Evolutionary conservation across 2,113 vertebrate species (phyloP).

Genomic region (Lasiurus borealis): DNA sequence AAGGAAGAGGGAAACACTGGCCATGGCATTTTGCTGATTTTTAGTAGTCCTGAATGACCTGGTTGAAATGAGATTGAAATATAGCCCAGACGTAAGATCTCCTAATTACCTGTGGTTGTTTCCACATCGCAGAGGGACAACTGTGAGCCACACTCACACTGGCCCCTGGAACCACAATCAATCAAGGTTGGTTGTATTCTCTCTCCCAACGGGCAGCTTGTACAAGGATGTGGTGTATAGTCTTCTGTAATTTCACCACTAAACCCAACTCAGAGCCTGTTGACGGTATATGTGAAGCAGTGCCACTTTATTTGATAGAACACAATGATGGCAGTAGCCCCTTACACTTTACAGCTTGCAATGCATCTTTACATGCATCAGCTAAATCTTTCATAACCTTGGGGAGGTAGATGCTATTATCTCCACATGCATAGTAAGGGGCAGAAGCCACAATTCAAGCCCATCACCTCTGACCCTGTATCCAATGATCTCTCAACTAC

Average conservation of each 20-base stretch:
- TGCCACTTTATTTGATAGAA: slow-evolving; percentile 35
- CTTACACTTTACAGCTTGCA: background rate
- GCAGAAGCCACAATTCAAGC: background rate
- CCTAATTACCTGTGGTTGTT: background rate
- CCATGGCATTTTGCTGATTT: background rate
- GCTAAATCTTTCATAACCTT: background rate
- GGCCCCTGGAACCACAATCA: background rate
- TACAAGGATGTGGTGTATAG: background rate
- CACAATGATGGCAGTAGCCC: background rate
- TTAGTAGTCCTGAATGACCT: background rate
- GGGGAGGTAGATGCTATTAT: background rate
- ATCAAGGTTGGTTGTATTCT: background rate
- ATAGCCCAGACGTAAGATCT: background rate
- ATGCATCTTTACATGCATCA: background rate
- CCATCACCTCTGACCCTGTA: background rate
- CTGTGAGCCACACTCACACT: background rate
- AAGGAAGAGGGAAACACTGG: background rate
- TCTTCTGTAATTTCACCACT: background rate
- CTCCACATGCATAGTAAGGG: background rate
- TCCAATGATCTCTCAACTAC: background rate
- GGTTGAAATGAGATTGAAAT: background rate
- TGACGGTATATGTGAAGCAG: background rate
- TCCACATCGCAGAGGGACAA: background rate
- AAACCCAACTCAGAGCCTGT: background rate
- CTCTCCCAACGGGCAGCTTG: background rate